Base-by-base conservation (phyloP, 2,888 invertebrate genomes). In the Hemithea aestivaria region DNA sequence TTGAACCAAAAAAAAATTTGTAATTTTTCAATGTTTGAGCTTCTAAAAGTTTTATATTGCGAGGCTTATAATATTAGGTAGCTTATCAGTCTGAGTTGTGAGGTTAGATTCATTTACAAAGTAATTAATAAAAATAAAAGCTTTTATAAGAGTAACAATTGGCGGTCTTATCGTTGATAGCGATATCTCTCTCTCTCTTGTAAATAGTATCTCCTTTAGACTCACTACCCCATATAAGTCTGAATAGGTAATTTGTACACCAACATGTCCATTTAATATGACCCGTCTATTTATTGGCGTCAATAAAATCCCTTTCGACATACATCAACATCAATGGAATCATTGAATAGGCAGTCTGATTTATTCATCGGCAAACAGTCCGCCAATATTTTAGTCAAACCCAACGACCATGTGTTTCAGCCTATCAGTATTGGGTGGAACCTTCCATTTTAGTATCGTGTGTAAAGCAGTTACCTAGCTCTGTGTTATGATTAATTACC, bases 401-500 rank as follows among this genome's bases (percentile, higher is more conserved):
- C 28, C 33, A 21, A 38, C 27, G 16, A 34, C 36, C 52, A 32
- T 55, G 43, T 48, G 48, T 41, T 52, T 48, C 40, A 43, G 42
- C 45, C 49, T 53, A 48, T 41, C 44, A 41, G 39, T 42, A 50
- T 47, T 46, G 44, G 37, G 27, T 24, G 16, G 23, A 32, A 10
- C 10, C 23, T 9, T 23, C 27, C 22, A 35, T 28, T 26, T 12
- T 6, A 6, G 8, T 27, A 23, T 1, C 10, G 27, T 10, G 27
- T 10, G 9, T n/a, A 11, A 27, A 9, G 16, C 28, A 12, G 35
- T 10, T 4, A 21, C 20, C 10, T 11, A 33, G 23, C 12, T 20
- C 6, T 11, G 2, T n/a, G 2, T 12, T 10, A 24, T 7, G 20
- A 26, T n/a, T n/a, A n/a, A n/a, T n/a, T n/a, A n/a, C n/a, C n/a